A percentile compares a stretch with the other conserved stretches of the same genome.
Evolutionary conservation across 2,797 vertebrate species (phyloP).

Genomic region (Phoeniculus purpureus): DNA sequence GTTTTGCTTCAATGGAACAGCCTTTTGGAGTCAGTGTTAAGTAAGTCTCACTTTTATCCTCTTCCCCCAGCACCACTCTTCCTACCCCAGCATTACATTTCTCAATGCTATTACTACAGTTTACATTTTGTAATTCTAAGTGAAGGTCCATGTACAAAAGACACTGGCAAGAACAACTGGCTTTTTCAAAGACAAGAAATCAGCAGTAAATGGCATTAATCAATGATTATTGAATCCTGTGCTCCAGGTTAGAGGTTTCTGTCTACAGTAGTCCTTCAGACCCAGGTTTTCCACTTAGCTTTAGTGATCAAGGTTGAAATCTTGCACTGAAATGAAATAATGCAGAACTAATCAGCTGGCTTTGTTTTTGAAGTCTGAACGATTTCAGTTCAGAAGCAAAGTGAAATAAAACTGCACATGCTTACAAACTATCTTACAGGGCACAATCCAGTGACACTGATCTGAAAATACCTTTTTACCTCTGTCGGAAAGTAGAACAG

Average conservation of each 20-base stretch:
- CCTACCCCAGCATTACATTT: not conserved
- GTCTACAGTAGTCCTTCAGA: slow-evolving; percentile 67
- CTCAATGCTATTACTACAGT: slow-evolving; percentile 35
- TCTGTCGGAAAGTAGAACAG: not conserved
- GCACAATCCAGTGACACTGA: not conserved
- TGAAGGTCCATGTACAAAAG: slow-evolving; percentile 65
- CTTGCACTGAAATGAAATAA: slow-evolving; percentile 64
- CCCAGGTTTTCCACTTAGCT: slow-evolving; percentile 61
- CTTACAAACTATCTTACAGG: not conserved
- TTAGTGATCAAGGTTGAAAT: slow-evolving; percentile 74
- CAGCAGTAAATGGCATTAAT: slow-evolving; percentile 73
- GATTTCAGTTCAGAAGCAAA: slow-evolving; percentile 30
- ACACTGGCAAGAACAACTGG: slow-evolving; percentile 63
- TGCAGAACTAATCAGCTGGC: slow-evolving; percentile 52
- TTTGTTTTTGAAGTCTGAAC: slow-evolving; percentile 40
- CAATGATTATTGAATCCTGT: slow-evolving; percentile 74
- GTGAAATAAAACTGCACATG: not conserved
- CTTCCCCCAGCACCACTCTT: too few relatives aligned
- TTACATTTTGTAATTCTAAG: slow-evolving; percentile 56
- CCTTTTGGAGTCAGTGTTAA: slow-evolving; percentile 38
- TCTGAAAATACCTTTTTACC: not conserved
- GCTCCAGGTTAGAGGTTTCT: slow-evolving; percentile 65
- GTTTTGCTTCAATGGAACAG: slow-evolving; percentile 40
- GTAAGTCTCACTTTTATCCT: slow-evolving; percentile 1
- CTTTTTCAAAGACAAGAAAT: slow-evolving; percentile 69